Conservation (phyloP, 2,888 invertebrate species). For the Acrobasis consociella region DNA sequence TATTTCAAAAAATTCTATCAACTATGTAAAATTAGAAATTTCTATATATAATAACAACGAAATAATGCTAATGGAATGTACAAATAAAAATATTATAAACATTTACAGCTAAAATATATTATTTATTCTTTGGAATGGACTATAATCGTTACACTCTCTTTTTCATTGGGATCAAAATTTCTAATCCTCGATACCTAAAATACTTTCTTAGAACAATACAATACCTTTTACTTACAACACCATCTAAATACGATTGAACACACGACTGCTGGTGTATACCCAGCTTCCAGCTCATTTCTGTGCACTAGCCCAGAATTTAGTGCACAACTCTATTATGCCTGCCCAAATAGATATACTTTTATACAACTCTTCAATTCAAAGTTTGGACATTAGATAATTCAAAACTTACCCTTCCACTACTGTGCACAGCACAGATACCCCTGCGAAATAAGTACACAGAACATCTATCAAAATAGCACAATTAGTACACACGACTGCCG, state of each 20-base stretch:
- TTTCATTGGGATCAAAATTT: not conserved
- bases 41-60: not conserved
- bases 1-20: not conserved
- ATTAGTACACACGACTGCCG: not conserved
- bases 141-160: not conserved
- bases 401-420: not conserved
- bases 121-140: conserved; percentile 12
- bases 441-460: not conserved
- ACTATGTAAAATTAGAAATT: not conserved
- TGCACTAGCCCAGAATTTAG: conserved; percentile 1
- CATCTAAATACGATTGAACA: too few species aligned
- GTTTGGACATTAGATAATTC: not conserved
- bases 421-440: conserved; percentile 6
- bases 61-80: conserved; percentile 2
- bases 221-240: not conserved
- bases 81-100: conserved; percentile 5
- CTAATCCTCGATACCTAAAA: not conserved
- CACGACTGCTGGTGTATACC: too few species aligned
- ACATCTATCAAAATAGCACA: not conserved
- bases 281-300: too few species aligned
- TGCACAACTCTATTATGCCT: not conserved
- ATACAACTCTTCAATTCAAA: not conserved
- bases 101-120: not conserved
- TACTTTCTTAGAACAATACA: not conserved
- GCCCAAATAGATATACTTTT: too few species aligned